These are phyloP conservation scores for Ctenoplectra terminalis DNA, from an alignment of 1,140 invertebrate genomes.

Conservation along the genomic window DNA sequence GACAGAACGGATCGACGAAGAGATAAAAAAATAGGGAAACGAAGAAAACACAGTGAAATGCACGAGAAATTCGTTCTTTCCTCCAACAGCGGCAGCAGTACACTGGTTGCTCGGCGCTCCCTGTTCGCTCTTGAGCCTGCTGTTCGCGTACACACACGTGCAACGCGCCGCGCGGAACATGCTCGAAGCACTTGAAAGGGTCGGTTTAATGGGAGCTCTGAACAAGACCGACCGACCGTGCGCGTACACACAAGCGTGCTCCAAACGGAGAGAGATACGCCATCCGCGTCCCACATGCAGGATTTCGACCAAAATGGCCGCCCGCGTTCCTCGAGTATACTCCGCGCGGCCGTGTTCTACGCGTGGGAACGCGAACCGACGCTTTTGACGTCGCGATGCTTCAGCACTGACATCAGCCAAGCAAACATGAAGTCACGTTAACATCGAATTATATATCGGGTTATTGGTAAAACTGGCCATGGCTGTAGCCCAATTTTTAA, in stretches of 20 bases:
- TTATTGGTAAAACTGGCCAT: too few species aligned
- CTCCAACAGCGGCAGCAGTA: background rate
- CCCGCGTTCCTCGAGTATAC: background rate
- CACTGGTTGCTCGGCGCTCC: background rate
- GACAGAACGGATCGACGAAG: too few species aligned
- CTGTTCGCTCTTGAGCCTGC: background rate
- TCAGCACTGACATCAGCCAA: background rate
- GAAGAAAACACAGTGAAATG: too few species aligned
- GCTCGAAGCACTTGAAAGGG: slow-evolving; percentile 11
- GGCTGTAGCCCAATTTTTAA: too few species aligned
- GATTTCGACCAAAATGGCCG: slow-evolving; percentile 17
- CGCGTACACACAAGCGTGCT: background rate
- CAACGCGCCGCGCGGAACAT: background rate
- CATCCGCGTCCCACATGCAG: background rate
- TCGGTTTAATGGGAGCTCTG: background rate
- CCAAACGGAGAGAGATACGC: background rate
- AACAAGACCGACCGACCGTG: background rate
- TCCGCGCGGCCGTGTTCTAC: background rate
- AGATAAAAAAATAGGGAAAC: background rate
- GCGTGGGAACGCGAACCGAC: background rate
- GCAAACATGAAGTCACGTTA: background rate
- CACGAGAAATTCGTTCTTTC: background rate
- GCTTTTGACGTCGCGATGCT: background rate
- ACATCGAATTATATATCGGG: too few species aligned
- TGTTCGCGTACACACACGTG: too few species aligned